Evolutionary conservation across 2,797 vertebrate species (phyloP).

Genomic region (Stomatorhinus walkeri): DNA sequence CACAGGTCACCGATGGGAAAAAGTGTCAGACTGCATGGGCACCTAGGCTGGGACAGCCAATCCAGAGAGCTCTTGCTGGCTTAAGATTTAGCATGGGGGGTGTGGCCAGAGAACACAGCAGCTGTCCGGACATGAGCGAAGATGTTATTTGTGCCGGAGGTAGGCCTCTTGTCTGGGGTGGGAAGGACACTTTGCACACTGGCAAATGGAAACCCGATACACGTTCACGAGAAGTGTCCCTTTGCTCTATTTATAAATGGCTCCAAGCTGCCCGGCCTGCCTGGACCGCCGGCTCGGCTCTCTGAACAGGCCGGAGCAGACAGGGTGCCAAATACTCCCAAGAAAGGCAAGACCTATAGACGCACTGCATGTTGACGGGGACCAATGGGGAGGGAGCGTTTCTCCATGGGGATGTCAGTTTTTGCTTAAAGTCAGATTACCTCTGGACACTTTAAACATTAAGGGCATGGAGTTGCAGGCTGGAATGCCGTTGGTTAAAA

Average conservation of each 20-base stretch:
- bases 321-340: background rate
- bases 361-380: background rate
- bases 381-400: background rate
- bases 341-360: background rate
- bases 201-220: constrained; percentile 57
- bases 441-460: background rate
- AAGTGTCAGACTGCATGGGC: background rate
- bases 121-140: constrained; percentile 16
- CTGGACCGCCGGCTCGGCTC: constrained; percentile 12
- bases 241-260: constrained; percentile 58
- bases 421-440: background rate
- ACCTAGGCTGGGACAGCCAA: background rate
- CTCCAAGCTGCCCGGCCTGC: constrained; percentile 43
- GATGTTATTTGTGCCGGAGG: constrained; percentile 41
- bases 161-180: constrained; percentile 31
- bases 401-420: background rate
- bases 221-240: constrained; percentile 44
- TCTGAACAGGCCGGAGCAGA: background rate
- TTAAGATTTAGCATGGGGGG: background rate
- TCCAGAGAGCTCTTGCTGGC: background rate
- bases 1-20: background rate
- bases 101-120: background rate
- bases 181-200: constrained; percentile 47
- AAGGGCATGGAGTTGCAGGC: background rate
- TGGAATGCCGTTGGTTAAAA: background rate